Percentiles rank a stretch among this genome's conserved stretches.
Evolutionary conservation across 2,113 vertebrate species (phyloP).

Genomic region (Thryonomys swinderianus): DNA sequence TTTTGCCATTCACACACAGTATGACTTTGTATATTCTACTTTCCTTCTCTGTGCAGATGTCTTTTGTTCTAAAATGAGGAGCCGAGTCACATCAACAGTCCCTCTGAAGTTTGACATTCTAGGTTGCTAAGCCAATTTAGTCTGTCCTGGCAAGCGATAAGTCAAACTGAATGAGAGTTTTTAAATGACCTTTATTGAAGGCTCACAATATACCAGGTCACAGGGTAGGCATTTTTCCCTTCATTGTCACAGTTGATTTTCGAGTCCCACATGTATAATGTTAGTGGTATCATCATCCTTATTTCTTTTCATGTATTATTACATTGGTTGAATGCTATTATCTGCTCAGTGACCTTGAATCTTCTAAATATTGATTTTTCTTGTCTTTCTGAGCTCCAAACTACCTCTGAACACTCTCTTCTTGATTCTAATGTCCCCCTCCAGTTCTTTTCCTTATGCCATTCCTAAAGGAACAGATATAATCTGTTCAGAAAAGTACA

Average conservation of each 20-base stretch:
- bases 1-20: neutral
- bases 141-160: neutral
- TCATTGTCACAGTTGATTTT: neutral
- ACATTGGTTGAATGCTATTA: neutral
- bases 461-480: neutral
- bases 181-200: neutral
- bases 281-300: neutral
- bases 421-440: neutral
- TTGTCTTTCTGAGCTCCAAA: conserved; percentile 17
- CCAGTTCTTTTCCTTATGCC: neutral
- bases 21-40: neutral
- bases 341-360: neutral
- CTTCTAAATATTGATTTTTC: neutral
- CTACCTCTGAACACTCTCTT: neutral
- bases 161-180: neutral
- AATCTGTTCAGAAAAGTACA: neutral
- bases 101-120: neutral
- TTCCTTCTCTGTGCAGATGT: neutral
- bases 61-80: conserved; percentile 12
- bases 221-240: neutral
- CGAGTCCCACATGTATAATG: neutral
- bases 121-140: neutral
- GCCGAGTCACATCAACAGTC: neutral
- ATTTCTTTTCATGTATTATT: conserved; percentile 62
- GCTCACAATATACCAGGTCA: neutral